Base-by-base conservation (phyloP, 2,888 invertebrate genomes). In the Trisateles emortualis region DNA sequence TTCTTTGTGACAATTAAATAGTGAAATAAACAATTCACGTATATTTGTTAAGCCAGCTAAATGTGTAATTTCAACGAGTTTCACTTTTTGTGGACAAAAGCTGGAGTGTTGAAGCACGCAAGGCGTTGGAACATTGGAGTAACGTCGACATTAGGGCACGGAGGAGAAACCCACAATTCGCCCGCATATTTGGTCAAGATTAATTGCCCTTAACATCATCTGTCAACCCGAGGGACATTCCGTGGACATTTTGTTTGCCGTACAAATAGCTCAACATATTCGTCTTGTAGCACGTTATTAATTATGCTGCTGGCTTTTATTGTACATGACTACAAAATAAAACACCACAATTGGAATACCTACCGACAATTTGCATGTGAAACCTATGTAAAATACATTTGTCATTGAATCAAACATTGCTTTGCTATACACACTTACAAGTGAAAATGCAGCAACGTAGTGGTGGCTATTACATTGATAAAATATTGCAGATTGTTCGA, bases 181-280 rank as follows among this genome's bases (percentile, higher is more conserved):
- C 85, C 86, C 87, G 88, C 85, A 87, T 89, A 87, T 89, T 89
- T 86, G 89, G 90, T 88, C 87, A 87, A 90, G 90, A 91, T 90
- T 90, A 90, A 90, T 90, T 90, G 86, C 84, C 84, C 79, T 82
- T 81, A 87, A 87, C 87, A 88, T 88, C 90, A 89, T 90, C 88
- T 88, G 88, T 90, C 89, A 88, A 84, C 83, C 81, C 78, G 76
- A 74, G 78, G 82, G 84, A 76, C 81, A 83, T 84, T 85, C 81
- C 73, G 79, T 78, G 81, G 81, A 86, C 84, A 81, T 87, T 87
- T 88, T 86, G 87, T 89, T 87, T 87, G 83, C 72, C 58, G 69
- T 80, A 86, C 86, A 87, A 88, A 89, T 86, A 86, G 78, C 77
- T 72, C 70, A 72, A 82, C 84, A 82, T 78, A 79, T 83, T 75